A percentile compares a stretch with the other conserved stretches of the same genome.
phyloP scores from a whole-genome alignment of 2,888 invertebrate species.

The Cosmorhoe ocellata region DNA sequence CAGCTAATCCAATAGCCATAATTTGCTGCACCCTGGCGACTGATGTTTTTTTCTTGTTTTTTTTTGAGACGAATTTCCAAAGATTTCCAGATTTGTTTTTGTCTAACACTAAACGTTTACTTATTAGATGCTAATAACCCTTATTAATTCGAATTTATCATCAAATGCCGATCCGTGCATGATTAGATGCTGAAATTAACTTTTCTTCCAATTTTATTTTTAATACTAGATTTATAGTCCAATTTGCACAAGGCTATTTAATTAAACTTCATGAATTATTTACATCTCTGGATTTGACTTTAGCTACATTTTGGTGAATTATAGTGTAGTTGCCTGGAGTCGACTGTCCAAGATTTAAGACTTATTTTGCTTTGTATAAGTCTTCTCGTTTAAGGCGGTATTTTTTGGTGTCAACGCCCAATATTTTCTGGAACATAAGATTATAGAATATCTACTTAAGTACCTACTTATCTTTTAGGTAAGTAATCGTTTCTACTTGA shows the following conservation, averaged over 20 bases:
- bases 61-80: too few species aligned
- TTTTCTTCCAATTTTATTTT: constrained; percentile 3
- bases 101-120: too few species aligned
- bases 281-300: constrained; percentile 35
- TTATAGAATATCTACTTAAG: too few species aligned
- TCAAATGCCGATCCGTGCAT: too few species aligned
- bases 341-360: constrained; percentile 35
- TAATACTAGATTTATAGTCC: constrained; percentile 36
- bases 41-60: too few species aligned
- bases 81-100: too few species aligned
- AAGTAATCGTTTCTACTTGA: background rate
- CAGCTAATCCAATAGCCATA: too few species aligned
- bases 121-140: too few species aligned
- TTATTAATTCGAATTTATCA: too few species aligned
- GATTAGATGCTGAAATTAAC: too few species aligned
- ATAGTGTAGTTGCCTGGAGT: constrained; percentile 27
- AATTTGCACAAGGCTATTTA: constrained; percentile 39
- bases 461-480: too few species aligned
- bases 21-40: too few species aligned
- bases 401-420: constrained; percentile 9
- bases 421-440: background rate
- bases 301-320: constrained; percentile 33
- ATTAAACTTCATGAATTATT: constrained; percentile 40
- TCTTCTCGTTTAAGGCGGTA: constrained; percentile 26
- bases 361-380: constrained; percentile 18